phyloP scores from a whole-genome alignment of 2,113 vertebrate genomes.

The Ibidorhyncha struthersii region DNA sequence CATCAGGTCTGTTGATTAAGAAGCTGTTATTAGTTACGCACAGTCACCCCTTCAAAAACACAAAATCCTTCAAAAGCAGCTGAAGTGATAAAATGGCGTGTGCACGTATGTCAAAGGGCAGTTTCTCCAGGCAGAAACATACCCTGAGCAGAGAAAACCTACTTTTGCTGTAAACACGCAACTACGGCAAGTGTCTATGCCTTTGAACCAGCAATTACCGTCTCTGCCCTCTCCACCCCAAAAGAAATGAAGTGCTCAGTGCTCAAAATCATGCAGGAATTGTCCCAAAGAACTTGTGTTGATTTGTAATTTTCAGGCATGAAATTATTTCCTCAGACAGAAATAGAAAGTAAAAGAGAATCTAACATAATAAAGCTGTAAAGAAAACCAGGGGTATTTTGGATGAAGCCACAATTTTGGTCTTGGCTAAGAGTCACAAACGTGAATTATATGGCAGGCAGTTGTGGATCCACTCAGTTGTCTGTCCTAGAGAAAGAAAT shows the following conservation, averaged over 20 bases:
- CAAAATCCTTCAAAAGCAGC: neutral
- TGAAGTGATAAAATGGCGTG: rapidly evolving
- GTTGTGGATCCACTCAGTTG: neutral
- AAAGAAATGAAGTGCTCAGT: neutral
- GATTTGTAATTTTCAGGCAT: neutral
- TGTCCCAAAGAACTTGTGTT: neutral
- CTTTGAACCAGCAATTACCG: neutral
- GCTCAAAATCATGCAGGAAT: neutral
- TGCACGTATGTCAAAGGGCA: rapidly evolving
- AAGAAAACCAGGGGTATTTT: neutral
- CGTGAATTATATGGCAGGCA: neutral
- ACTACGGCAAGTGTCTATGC: neutral
- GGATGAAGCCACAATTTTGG: neutral
- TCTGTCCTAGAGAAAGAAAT: neutral
- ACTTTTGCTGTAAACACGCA: neutral
- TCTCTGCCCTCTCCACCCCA: neutral
- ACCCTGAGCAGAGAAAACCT: neutral
- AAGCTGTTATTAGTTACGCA: neutral
- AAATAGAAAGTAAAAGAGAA: neutral
- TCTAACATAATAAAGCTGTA: neutral
- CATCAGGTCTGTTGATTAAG: neutral
- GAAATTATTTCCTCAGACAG: neutral
- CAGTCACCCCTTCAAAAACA: neutral
- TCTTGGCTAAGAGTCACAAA: neutral
- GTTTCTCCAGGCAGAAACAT: neutral